Base-by-base conservation (phyloP, 2,888 invertebrate species). In the Xanthia togata region DNA sequence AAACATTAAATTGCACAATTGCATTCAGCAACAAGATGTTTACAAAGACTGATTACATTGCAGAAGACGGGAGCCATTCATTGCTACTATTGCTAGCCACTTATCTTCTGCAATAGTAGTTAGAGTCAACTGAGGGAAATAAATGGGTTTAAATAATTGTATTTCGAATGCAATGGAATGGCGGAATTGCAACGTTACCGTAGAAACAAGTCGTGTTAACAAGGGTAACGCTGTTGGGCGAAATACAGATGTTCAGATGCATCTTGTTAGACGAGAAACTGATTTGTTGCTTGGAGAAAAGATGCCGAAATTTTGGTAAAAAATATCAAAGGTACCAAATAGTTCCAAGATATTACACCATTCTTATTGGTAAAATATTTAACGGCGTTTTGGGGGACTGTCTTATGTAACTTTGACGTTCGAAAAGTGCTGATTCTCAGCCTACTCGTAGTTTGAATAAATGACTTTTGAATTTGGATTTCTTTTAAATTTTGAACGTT, bases 31-130 rank as follows among this genome's bases (percentile, higher is more conserved):
- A 59, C 38, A 70, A 59, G 60, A 83, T 78, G 71, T 71, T 70
- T 57, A 79, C 80, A 47, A 83, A 82, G 84, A 80, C 53, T 69
- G 76, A 84, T 82, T 63, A 53, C 72, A 59, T 50, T 41, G n/a
- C 53, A 82, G 47, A 41, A 59, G 75, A 68, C 80, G 60, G 67
- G 17, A 73, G 20, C 68, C 76, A 82, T 81, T 73, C 55, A 64
- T 84, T 68, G 68, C 14, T 35, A 47, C 35, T 38, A 71, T 63
- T 55, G 79, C 79, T 38, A 60, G 53, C 81, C 67, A 84, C 81
- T 83, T 84, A 84, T 83, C 85, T 84, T 84, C 60, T 35, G 38
- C 63, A 70, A 55, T 50, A 70, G 73, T 84, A 84, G 82, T 83
- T 76, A 84, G 50, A 83, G 82, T 83, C 82, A 71, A 68, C 62